phyloP scores from a whole-genome alignment of 1,140 invertebrate genomes.

The Phymorhynchus buccinoides region DNA sequence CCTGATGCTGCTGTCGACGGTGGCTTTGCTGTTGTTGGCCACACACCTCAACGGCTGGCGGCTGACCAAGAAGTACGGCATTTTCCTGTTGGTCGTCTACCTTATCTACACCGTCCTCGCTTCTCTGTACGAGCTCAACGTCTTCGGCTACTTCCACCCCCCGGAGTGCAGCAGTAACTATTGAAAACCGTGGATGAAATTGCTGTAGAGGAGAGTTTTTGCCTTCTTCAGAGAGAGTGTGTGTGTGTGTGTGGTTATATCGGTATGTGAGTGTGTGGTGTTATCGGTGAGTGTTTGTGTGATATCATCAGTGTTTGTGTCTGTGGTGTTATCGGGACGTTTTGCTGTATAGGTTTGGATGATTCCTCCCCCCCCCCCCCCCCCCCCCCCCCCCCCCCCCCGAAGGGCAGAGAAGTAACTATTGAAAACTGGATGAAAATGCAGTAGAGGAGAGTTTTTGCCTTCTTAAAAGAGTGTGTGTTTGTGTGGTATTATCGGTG shows the following conservation, averaged over 20 bases:
- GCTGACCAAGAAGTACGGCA: constrained; percentile 65
- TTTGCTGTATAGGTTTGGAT: constrained; percentile 71
- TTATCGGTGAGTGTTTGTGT: too few species aligned
- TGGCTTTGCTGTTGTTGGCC: constrained; percentile 62
- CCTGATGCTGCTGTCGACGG: constrained; percentile 67
- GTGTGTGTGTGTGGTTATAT: too few species aligned
- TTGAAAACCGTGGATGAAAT: constrained; percentile 37
- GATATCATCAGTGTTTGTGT: too few species aligned
- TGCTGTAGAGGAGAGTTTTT: too few species aligned
- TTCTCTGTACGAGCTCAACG: constrained; percentile 70
- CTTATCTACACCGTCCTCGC: constrained; percentile 64
- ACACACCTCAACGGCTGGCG: constrained; percentile 70
- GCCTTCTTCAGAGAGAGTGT: too few species aligned
- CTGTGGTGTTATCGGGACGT: too few species aligned
- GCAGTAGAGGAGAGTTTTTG: too few species aligned
- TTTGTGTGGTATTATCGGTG: too few species aligned
- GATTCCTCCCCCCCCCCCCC: constrained; percentile 69
- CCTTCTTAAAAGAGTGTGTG: too few species aligned
- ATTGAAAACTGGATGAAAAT: constrained; percentile 45
- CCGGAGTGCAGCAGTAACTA: constrained; percentile 60
- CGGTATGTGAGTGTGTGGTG: too few species aligned
- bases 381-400: too few species aligned
- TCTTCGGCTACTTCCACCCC: constrained; percentile 71
- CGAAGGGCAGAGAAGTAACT: constrained; percentile 58
- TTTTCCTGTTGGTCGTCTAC: constrained; percentile 65